Evolutionary conservation across 2,888 invertebrate genomes (phyloP).

Genomic region (Dolichopus griseipennis): DNA sequence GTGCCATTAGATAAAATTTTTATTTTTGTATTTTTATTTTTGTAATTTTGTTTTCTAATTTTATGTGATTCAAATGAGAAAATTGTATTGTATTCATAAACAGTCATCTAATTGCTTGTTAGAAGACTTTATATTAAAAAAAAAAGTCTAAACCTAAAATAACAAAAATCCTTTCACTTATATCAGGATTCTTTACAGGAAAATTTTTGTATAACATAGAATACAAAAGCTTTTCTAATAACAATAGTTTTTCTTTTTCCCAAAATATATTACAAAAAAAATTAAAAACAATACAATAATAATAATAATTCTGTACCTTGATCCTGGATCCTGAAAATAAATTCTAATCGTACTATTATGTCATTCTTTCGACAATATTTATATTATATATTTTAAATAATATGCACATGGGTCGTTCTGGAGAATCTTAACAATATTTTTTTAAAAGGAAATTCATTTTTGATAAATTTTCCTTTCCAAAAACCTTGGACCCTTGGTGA

Average conservation of each 20-base stretch:
- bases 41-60: background rate
- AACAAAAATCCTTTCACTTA: background rate
- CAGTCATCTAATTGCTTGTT: constrained; percentile 29
- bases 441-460: no score
- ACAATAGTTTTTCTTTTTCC: no score
- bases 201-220: background rate
- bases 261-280: background rate
- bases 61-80: constrained; percentile 12
- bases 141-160: background rate
- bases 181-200: background rate
- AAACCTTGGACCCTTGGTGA: no score
- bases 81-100: constrained; percentile 30
- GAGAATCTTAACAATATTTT: no score
- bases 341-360: background rate
- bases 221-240: no score
- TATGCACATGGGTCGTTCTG: no score
- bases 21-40: no score
- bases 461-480: no score
- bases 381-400: no score
- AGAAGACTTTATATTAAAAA: constrained; percentile 25
- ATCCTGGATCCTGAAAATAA: background rate
- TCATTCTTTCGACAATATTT: background rate
- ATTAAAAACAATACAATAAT: background rate
- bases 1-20: background rate
- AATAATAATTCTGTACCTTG: constrained; percentile 1